Evolutionary conservation across 2,113 vertebrate genomes (phyloP).

Genomic region (Atlantisia rogersi): DNA sequence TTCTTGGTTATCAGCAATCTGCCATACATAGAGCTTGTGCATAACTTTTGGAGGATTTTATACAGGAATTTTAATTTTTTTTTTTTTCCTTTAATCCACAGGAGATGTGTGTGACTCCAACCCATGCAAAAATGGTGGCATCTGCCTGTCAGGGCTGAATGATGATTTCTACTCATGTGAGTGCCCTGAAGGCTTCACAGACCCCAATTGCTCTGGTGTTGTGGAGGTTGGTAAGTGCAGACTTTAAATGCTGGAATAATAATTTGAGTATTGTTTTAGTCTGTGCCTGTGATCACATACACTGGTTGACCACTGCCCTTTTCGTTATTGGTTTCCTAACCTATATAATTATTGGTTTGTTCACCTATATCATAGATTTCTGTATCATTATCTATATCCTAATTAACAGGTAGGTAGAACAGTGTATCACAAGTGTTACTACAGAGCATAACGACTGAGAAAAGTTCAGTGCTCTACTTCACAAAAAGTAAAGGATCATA

Average conservation of each 20-base stretch:
- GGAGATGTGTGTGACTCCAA: constrained; percentile 76
- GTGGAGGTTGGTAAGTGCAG: constrained; percentile 87
- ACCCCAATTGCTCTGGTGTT: constrained; percentile 79
- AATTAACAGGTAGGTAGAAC: not conserved
- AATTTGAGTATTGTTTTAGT: rapidly evolving
- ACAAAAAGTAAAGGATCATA: not conserved
- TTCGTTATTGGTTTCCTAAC: not conserved
- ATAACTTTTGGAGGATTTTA: not conserved
- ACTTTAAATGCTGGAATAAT: not conserved
- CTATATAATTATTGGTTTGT: not conserved
- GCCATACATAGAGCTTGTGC: too few species aligned
- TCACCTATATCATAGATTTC: not conserved
- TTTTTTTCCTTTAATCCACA: constrained; percentile 32
- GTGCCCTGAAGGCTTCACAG: constrained; percentile 79
- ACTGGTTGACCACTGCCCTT: not conserved
- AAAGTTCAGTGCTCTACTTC: not conserved
- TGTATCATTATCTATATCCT: not conserved
- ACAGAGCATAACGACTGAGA: not conserved
- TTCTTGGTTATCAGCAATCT: not conserved
- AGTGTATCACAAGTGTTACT: not conserved
- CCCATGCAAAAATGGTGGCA: constrained; percentile 81
- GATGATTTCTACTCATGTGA: constrained; percentile 79
- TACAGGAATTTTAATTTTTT: not conserved
- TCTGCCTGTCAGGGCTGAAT: constrained; percentile 72
- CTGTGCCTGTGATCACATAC: not conserved